Evolutionary conservation across 2,888 invertebrate species (phyloP).

Genomic region (Eristalis intricaria): DNA sequence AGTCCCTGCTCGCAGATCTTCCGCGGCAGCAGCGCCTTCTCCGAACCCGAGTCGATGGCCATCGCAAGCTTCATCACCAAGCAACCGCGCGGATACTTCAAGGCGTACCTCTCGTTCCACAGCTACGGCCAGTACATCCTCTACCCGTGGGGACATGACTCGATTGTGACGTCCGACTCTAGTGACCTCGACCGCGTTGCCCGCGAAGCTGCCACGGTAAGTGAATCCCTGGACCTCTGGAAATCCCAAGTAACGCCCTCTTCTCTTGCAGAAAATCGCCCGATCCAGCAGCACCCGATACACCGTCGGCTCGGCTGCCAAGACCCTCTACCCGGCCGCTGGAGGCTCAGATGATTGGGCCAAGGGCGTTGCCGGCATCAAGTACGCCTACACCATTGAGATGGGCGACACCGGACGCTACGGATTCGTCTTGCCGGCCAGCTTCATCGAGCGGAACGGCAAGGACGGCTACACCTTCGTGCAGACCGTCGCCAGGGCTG

Average conservation of each 20-base stretch:
- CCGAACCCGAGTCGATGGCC: constrained; percentile 92
- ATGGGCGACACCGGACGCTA: constrained; percentile 91
- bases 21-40: constrained; percentile 90
- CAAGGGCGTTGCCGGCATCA: constrained; percentile 90
- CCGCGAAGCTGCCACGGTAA: constrained; percentile 85
- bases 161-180: constrained; percentile 86
- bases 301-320: constrained; percentile 89
- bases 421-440: constrained; percentile 93
- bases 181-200: constrained; percentile 88
- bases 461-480: constrained; percentile 89
- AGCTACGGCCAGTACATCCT: constrained; percentile 93
- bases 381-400: constrained; percentile 95
- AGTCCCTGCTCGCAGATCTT: constrained; percentile 92
- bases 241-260: background rate
- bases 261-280: constrained; percentile 83
- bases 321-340: constrained; percentile 89
- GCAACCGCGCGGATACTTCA: constrained; percentile 83
- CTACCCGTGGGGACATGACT: constrained; percentile 93
- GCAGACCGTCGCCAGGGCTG: constrained; percentile 84
- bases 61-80: constrained; percentile 83
- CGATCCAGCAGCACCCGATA: constrained; percentile 85
- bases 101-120: constrained; percentile 90
- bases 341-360: constrained; percentile 97
- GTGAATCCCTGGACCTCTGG: background rate
- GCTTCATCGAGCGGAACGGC: constrained; percentile 88